Conservation (phyloP, 2,888 invertebrate species). For the Agrotis segetum region DNA sequence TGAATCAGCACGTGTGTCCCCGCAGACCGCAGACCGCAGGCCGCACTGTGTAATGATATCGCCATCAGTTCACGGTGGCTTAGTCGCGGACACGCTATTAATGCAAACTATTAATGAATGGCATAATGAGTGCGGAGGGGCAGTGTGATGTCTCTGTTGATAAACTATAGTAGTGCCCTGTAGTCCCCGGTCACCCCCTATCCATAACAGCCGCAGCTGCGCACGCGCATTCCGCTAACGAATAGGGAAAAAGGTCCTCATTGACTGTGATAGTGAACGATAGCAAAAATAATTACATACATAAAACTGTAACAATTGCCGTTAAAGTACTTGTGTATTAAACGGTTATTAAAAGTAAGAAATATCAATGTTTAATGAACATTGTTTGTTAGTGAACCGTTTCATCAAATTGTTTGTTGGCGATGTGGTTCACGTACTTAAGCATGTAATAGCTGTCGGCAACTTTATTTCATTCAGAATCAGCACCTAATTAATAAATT, state of each 20-base stretch:
- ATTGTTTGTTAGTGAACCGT: too few species aligned
- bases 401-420: too few species aligned
- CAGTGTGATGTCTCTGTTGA: background rate
- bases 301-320: background rate
- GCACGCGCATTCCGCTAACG: conserved; percentile 12
- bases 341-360: background rate
- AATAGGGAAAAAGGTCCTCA: background rate
- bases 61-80: conserved; percentile 17
- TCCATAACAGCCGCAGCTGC: conserved; percentile 46
- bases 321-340: background rate
- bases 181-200: too few species aligned
- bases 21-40: background rate
- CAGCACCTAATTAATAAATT: too few species aligned
- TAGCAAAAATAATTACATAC: background rate
- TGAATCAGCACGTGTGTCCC: conserved; percentile 25
- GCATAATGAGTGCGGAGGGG: conserved; percentile 19
- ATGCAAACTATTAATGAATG: conserved; percentile 30
- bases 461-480: too few species aligned
- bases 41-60: too few species aligned
- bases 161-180: conserved; percentile 13
- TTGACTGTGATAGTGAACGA: background rate
- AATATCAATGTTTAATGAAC: background rate
- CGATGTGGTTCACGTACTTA: too few species aligned
- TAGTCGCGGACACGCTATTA: conserved; percentile 8
- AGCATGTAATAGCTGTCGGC: too few species aligned